Evolutionary conservation across 1,140 invertebrate genomes (phyloP), one percentile per base, ranked within the genome.

Genomic region (Phthorimaea operculella): DNA sequence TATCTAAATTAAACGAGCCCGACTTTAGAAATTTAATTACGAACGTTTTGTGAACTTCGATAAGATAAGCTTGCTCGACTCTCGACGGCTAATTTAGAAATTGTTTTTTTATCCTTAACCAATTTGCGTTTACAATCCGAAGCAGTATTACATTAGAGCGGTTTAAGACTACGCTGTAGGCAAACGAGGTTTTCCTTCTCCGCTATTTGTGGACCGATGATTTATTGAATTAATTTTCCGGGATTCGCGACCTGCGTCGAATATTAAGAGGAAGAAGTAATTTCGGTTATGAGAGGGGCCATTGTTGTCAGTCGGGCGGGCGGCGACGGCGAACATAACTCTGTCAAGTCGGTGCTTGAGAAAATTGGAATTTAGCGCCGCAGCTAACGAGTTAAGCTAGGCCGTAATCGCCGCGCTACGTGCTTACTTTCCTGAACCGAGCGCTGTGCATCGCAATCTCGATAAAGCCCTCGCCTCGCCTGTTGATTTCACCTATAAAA

Each of bases 171-270:
- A 58, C 51, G 57, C 68, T 68, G 21, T 63, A 63, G 63, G 59
- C 66, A 68, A 75, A 72, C 65, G 62, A 70, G 70, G 54, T 72
- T 72, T 67, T 34, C 33, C 58, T 63, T 64, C 63, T 61, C 66
- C 67, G 64, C 63, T 71, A 72, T 76, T 73, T 70, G 68, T 53
- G 65, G 66, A 66, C 61, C 54, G 57, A 63, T 79, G 79, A 82
- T 75, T 79, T 82, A 82, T 82, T 73, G 70, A 76, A 78, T 78
- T 75, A 79, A 82, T 77, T 79, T 78, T 67, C 57, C 62, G 65
- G 76, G 72, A 73, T 72, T 78, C 74, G 65, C 64, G 66, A 65
- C 63, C 61, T 59, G 59, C 58, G 60, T 47, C 58, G 75, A 78
- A 75, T 77, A 77, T 75, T 77, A 72, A 72, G 66, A 72, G 65